These are phyloP conservation scores for Cyclina sinensis DNA, from an alignment of 1,140 invertebrate genomes.

Conservation along the genomic window DNA sequence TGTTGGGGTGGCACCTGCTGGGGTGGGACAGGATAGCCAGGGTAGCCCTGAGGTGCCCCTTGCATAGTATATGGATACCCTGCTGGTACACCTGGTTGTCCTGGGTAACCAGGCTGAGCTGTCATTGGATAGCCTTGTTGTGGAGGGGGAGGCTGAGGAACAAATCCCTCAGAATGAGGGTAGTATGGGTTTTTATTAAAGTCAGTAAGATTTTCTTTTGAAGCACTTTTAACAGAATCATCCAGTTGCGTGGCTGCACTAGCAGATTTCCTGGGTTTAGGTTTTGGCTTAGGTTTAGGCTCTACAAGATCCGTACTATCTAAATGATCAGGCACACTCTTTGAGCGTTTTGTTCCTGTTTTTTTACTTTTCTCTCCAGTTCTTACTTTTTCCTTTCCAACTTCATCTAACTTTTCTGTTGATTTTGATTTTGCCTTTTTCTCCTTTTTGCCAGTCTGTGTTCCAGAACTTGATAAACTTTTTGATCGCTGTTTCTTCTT, in stretches of 20 bases:
- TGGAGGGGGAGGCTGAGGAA: not conserved
- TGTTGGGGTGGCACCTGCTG: slow-evolving; percentile 16
- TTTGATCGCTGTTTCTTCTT: slow-evolving; percentile 71
- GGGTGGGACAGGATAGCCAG: slow-evolving; percentile 41
- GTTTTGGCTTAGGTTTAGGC: slow-evolving; percentile 78
- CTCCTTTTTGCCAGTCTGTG: slow-evolving; percentile 72
- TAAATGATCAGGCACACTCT: slow-evolving; percentile 31
- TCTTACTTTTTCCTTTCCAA: slow-evolving; percentile 32
- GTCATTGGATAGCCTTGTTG: slow-evolving; percentile 26
- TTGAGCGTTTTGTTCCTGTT: slow-evolving; percentile 42
- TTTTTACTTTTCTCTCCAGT: slow-evolving; percentile 16
- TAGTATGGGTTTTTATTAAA: slow-evolving; percentile 36
- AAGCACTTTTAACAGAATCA: slow-evolving; percentile 36
- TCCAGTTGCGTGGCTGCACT: slow-evolving; percentile 56
- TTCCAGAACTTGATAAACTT: slow-evolving; percentile 75
- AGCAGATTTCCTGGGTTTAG: slow-evolving; percentile 75
- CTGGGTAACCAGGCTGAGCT: slow-evolving; percentile 22
- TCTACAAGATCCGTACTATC: slow-evolving; percentile 46
- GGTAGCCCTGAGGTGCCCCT: not conserved
- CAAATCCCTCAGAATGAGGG: slow-evolving; percentile 46
- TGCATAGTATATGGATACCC: slow-evolving; percentile 43
- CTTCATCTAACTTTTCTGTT: slow-evolving; percentile 31
- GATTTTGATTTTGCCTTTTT: slow-evolving; percentile 63
- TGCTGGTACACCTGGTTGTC: slow-evolving; percentile 38
- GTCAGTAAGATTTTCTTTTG: slow-evolving; percentile 48